Evolutionary conservation across 2,888 invertebrate genomes (phyloP), one percentile per base, ranked within the genome.

Genomic region (Hemistola chrysoprasaria): DNA sequence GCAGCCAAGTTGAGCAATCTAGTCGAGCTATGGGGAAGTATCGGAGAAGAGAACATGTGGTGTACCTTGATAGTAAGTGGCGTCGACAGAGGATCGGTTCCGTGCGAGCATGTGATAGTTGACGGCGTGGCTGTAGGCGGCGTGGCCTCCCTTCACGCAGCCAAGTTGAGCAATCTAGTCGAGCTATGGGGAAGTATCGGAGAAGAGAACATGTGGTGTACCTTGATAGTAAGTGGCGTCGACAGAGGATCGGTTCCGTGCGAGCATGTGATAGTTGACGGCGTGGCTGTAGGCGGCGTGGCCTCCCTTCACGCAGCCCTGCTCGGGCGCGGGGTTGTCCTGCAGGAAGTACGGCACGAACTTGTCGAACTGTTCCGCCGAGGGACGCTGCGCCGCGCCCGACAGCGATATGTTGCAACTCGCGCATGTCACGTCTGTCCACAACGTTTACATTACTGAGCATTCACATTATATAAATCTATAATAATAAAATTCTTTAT

Each of bases 211-310:
- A 16, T 16, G 2, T 16, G 16, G 2, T 16, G 21, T 40, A 48
- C 54, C 68, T 46, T 73, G 97, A 78, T 97, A 99, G 76, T 97
- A 97, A 0, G 95, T 95, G 0, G 98, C 94, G 0, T 92, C 92
- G 0, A 96, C 92, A 2, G 70, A 59, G 0, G 91, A 92, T 7
- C 71, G 62, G 0, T 85, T 62, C 1, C 78, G 67, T 7, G 73
- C 71, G 22, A 78, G 63, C 6, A 62, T 53, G n/a, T 68, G 48
- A 46, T 92, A 93, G 66, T 93, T 93, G 21, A 95, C 94, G 1
- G 92, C 95, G 39, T 91, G 91, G 0, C 92, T 91, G 70, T 97
- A 97, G 0, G 95, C 94, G 0, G 96, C 95, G 75, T 96, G 96
- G 0, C 97, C 97, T 0, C 90, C 96, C 82, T 97, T 97, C 0